A percentile compares a stretch with the other conserved stretches of the same genome.
Evolutionary conservation across 2,797 vertebrate genomes (phyloP).

Genomic region (Tadarida brasiliensis): DNA sequence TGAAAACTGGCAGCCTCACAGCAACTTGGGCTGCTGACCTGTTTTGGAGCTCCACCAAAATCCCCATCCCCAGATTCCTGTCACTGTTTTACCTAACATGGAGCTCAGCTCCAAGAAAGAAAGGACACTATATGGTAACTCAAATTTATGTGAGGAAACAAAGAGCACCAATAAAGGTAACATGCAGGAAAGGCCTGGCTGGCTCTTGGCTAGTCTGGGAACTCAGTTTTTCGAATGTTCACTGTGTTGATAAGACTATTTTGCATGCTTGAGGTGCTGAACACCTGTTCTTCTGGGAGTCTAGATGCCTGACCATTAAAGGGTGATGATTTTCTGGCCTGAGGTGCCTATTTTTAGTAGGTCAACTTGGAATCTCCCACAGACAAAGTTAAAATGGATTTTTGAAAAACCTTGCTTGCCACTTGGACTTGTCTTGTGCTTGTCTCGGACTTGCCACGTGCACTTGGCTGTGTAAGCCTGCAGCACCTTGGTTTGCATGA

Average conservation of each 20-base stretch:
- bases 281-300: neutral
- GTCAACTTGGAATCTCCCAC: neutral
- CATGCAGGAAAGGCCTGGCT: neutral
- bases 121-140: neutral
- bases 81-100: neutral
- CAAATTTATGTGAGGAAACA: neutral
- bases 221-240: neutral
- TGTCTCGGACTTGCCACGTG: neutral
- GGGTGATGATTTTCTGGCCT: neutral
- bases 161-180: neutral
- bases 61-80: neutral
- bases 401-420: neutral
- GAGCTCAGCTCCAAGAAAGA: neutral
- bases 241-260: neutral
- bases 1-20: neutral
- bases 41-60: neutral
- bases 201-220: neutral
- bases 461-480: neutral
- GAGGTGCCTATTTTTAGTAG: neutral
- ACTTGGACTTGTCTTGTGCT: neutral
- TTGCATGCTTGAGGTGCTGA: neutral
- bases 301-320: neutral
- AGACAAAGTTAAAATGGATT: neutral
- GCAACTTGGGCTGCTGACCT: neutral
- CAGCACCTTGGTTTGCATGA: conserved; percentile 7